phyloP scores from a whole-genome alignment of 2,797 vertebrate species.

The Arremon brunneinucha region DNA sequence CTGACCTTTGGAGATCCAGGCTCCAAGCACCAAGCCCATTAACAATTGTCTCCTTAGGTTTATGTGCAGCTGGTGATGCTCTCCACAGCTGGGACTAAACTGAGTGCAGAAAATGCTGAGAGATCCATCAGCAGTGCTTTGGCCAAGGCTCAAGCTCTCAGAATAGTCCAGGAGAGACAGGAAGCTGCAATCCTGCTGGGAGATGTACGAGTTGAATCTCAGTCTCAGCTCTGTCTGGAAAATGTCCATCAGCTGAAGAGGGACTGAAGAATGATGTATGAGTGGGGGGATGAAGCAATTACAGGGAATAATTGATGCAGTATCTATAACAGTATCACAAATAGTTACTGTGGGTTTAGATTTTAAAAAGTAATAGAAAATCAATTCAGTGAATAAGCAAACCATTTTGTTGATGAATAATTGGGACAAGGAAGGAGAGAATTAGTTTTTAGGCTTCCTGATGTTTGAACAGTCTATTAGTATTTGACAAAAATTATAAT shows the following conservation, averaged over 20 bases:
- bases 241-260: not conserved
- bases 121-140: not conserved
- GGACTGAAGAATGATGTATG: not conserved
- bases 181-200: not conserved
- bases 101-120: not conserved
- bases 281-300: not conserved
- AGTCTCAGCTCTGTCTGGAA: not conserved
- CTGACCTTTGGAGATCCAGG: not conserved
- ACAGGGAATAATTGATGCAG: not conserved
- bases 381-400: not conserved
- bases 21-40: not conserved
- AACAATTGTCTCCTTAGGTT: not conserved
- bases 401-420: not conserved
- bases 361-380: not conserved
- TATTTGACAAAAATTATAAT: conserved; percentile 3
- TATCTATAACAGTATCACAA: not conserved
- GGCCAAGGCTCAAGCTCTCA: not conserved
- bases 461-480: not conserved
- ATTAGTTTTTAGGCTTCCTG: not conserved
- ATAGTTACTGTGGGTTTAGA: not conserved
- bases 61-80: not conserved
- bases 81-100: not conserved
- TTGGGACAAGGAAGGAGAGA: not conserved
- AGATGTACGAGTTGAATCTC: rapidly evolving
- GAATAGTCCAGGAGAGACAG: not conserved